Evolutionary conservation across 2,797 vertebrate genomes (phyloP), one percentile per base, ranked within the genome.

Genomic region (Poecilia velifera): DNA sequence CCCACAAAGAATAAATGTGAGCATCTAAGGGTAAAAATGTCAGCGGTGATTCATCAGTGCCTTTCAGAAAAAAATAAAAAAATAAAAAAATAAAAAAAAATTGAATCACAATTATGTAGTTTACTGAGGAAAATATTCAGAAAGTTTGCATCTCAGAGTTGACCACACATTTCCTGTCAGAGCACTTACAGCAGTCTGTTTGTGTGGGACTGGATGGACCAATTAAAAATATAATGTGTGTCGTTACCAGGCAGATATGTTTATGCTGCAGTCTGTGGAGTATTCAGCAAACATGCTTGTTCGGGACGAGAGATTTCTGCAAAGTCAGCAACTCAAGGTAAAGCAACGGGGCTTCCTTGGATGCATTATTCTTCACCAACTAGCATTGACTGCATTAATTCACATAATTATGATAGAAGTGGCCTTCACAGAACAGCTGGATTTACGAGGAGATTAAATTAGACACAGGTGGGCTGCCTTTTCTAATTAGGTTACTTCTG

Each of bases 381-480:
- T n/a, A 70, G 22, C 66, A 43, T 43, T 71, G 22, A 6, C 68
- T 45, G 25, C 41, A 45, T 71, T 71, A 71, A 45, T 28, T n/a
- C 25, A 45, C 41, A 45, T 71, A n/a, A 71, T 25, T 25, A 70
- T 25, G 10, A 43, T 6, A 13, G 66, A 43, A 70, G 4, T 22
- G 66, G 39, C 66, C 66, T 70, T 70, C 20, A 25, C 20, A 43
- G 39, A 70, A 70, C 39, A 70, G 39, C 22, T 70, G 66, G 66
- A 70, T 70, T 70, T 43, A 43, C 36, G 22, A 68, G 16, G 39
- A 43, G 66, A 43, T 70, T 70, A n/a, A 43, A 70, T 70, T 70
- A 70, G 39, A 43, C 20, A 43, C 36, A 70, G 22, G 39, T 70
- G 31, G 39, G 36, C 66, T 68, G 66, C 25, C 66, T 70, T 70